Conservation (phyloP, 2,888 invertebrate species). For the Rapana venosa region DNA sequence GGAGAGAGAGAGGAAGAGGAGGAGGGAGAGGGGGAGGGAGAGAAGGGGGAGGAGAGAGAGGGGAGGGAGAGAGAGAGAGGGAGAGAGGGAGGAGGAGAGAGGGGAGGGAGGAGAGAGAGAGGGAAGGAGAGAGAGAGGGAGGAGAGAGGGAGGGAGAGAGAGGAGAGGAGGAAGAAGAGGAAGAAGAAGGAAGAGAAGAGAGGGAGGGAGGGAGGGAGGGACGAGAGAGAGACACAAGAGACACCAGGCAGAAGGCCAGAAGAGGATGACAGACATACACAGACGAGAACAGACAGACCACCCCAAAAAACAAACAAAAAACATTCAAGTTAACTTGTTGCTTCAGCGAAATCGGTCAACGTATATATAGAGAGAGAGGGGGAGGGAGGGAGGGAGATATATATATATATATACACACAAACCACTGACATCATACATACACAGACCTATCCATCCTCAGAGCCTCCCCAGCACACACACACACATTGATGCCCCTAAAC, state of each 20-base stretch:
- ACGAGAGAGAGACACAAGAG: neutral
- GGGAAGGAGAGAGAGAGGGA: neutral
- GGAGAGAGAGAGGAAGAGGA: neutral
- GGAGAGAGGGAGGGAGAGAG: neutral
- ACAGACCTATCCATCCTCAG: conserved; percentile 28
- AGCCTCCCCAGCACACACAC: conserved; percentile 5
- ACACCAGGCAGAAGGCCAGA: neutral
- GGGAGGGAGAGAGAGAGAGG: neutral
- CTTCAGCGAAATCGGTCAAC: neutral
- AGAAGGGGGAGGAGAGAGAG: neutral
- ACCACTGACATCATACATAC: conserved; percentile 21
- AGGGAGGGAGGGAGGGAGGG: neutral
- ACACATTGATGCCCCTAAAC: neutral
- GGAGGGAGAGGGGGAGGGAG: neutral
- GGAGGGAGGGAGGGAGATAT: too few relatives aligned
- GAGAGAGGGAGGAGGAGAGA: neutral
- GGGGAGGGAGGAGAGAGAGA: neutral
- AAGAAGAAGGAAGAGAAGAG: neutral
- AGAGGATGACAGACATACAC: too few relatives aligned
- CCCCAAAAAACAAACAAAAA: too few relatives aligned
- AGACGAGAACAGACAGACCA: too few relatives aligned
- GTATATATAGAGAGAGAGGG: too few relatives aligned
- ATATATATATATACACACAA: too few relatives aligned
- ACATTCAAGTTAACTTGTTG: too few relatives aligned
- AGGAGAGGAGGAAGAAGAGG: neutral